phyloP scores from a whole-genome alignment of 2,113 vertebrate species.

The Scatophagus argus region DNA sequence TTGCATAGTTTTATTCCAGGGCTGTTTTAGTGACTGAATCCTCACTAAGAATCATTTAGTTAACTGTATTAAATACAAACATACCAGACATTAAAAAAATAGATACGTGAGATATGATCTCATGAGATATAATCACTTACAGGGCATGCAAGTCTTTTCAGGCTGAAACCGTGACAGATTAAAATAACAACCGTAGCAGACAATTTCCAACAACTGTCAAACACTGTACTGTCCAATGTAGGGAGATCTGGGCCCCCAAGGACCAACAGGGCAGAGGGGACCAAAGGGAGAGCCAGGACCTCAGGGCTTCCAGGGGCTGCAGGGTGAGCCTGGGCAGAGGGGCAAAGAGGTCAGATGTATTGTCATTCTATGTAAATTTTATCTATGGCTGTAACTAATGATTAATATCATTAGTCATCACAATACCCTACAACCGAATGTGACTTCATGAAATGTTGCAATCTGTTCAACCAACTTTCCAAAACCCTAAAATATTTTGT shows the following conservation, averaged over 20 bases:
- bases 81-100: too few relatives aligned
- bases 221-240: slow-evolving; percentile 34
- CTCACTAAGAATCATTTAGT: background rate
- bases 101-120: too few relatives aligned
- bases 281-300: slow-evolving; percentile 75
- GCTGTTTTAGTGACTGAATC: background rate
- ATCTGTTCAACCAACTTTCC: background rate
- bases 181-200: background rate
- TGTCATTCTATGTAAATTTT: background rate
- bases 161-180: background rate
- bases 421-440: background rate
- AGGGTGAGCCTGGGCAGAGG: slow-evolving; percentile 72
- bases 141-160: too few relatives aligned
- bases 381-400: background rate
- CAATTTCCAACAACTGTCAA: background rate
- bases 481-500: background rate
- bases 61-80: too few relatives aligned
- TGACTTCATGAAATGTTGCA: background rate
- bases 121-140: background rate
- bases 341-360: slow-evolving; percentile 83
- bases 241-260: slow-evolving; percentile 79
- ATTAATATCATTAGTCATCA: too few relatives aligned
- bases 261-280: slow-evolving; percentile 75
- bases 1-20: background rate
- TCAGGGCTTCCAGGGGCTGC: slow-evolving; percentile 74